Evolutionary conservation across 2,888 invertebrate genomes (phyloP).

Genomic region (Stenchaetothrips biformis): DNA sequence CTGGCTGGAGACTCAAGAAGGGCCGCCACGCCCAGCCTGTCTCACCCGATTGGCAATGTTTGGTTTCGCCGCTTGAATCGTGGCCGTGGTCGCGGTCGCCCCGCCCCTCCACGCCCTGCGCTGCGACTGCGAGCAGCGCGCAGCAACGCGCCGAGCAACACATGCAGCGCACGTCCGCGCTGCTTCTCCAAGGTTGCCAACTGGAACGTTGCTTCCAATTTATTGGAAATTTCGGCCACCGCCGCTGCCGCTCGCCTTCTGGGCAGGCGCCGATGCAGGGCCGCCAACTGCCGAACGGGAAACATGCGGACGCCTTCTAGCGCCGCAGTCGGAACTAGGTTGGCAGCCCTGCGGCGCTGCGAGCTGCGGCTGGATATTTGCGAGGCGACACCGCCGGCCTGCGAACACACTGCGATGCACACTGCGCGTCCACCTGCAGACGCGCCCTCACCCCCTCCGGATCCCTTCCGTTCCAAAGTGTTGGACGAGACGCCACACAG

Average conservation of each 20-base stretch:
- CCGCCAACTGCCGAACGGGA: not conserved
- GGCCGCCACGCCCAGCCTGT: not conserved
- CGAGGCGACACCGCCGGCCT: not conserved
- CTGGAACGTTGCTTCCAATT: not conserved
- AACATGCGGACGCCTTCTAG: not conserved
- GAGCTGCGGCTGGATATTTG: not conserved
- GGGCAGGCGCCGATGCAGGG: not conserved
- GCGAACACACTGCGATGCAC: not conserved
- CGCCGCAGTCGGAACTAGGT: not conserved
- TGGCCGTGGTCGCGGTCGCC: not conserved
- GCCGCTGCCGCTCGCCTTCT: not conserved
- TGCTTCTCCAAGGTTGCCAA: constrained; percentile 8
- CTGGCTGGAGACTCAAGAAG: not conserved
- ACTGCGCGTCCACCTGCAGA: not conserved
- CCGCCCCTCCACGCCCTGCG: not conserved
- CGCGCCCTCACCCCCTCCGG: not conserved
- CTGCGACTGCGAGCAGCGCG: not conserved
- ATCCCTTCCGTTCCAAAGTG: not conserved
- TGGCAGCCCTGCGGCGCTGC: not conserved
- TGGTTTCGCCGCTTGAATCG: constrained; percentile 7
- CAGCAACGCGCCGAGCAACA: constrained; percentile 2
- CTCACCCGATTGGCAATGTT: constrained; percentile 14
- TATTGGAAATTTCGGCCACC: not conserved
- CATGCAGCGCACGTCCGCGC: constrained; percentile 2
- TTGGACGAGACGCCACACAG: no score